Evolutionary conservation across 2,888 invertebrate species (phyloP), one percentile per base, ranked within the genome.

Genomic region (Ditula angustiorana): DNA sequence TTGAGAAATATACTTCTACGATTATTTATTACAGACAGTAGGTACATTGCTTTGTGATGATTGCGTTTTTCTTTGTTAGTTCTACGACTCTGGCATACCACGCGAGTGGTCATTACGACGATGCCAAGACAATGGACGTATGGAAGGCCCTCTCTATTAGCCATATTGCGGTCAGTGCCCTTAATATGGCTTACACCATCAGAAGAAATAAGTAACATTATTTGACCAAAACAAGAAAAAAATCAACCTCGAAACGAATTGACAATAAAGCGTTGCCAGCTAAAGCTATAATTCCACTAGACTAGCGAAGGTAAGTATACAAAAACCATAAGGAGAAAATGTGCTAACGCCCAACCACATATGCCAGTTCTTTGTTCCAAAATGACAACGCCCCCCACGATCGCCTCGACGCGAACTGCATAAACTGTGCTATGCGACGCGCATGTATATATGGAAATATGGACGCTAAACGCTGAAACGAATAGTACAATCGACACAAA

Each of bases 51-150:
- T 35, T 58, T 58, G 35, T 37, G 7, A 26, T 52, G 58, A 53
- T 59, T 46, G 53, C 44, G 21, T 35, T 63, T 58, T 64, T 59
- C 58, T 64, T 59, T 58, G 58, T 19, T 7, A 19, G 19, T 59
- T 52, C 50, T 37, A 37, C 2, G 26, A 26, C 16, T 55, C 24
- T 16, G 2, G 23, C 7, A 53, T 23, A 35, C 35, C 13, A 37
- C 37, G 35, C 23, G 21, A 49, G 24, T 21, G 41, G 11, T 19
- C 24, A 47, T n/a, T 37, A 26, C 49, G 30, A 41, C 37, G 13
- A 61, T 46, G 47, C 61, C 26, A 28, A 13, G 5, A 47, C 24
- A 50, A 49, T 5, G 21, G 13, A 26, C 28, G 21, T 37, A 49
- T 5, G 21, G 13, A 26, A 28, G 21, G 24, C 28, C 11, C 49